A percentile compares a stretch with the other conserved stretches of the same genome.
phyloP scores from a whole-genome alignment of 2,888 invertebrate genomes.

The Drosophila maculinotata region DNA sequence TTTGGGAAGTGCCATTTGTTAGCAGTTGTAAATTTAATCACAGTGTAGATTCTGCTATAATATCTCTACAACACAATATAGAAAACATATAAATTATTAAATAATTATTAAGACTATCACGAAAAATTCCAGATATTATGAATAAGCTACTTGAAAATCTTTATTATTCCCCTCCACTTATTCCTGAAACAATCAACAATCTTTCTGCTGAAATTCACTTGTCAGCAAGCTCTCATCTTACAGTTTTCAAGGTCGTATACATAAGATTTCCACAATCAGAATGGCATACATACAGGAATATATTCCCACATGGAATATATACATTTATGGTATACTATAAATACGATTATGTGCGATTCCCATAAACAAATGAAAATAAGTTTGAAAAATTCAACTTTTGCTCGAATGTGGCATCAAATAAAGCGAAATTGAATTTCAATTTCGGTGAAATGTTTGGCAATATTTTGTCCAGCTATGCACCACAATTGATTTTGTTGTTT shows the following conservation, averaged over 20 bases:
- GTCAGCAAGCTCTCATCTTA: conserved; percentile 25
- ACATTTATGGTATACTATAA: conserved; percentile 2
- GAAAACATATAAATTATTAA: too few relatives aligned
- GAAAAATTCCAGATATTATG: neutral
- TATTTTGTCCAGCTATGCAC: neutral
- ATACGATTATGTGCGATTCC: conserved; percentile 8
- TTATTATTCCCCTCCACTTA: neutral
- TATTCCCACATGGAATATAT: neutral
- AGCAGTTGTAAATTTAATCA: too few relatives aligned
- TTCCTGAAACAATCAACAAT: conserved; percentile 21
- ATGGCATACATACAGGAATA: conserved; percentile 2
- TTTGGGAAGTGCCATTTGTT: too few relatives aligned
- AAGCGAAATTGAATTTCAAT: conserved; percentile 13
- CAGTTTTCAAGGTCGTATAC: conserved; percentile 14
- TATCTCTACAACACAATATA: neutral
- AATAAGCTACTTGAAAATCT: conserved; percentile 1
- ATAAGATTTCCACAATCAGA: conserved; percentile 21
- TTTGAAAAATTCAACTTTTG: neutral
- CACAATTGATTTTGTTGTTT: conserved; percentile 12
- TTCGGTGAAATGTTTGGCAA: conserved; percentile 5
- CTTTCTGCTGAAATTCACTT: conserved; percentile 5
- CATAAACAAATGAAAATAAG: conserved; percentile 9
- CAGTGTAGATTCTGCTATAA: too few relatives aligned
- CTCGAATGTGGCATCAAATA: conserved; percentile 19
- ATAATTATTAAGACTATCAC: neutral